Percentiles rank a stretch among this genome's conserved stretches.
These are phyloP conservation scores for Gasterosteus nipponicus DNA, from an alignment of 2,113 vertebrate genomes.

Conservation along the genomic window DNA sequence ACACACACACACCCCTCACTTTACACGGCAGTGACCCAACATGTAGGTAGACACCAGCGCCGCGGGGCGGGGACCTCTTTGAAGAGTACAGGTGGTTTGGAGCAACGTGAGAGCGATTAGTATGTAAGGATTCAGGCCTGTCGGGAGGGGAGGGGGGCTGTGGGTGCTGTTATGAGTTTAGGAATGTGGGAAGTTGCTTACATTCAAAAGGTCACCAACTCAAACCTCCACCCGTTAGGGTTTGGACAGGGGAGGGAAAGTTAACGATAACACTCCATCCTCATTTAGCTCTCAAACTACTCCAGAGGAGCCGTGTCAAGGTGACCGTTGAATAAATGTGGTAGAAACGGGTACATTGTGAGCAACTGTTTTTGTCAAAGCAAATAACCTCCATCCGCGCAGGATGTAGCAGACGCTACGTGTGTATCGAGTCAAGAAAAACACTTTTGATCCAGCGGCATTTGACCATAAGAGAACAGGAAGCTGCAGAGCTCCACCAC, in stretches of 20 bases:
- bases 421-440: conserved; percentile 47
- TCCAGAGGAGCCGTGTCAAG: neutral
- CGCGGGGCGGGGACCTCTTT: conserved; percentile 66
- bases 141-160: conserved; percentile 16
- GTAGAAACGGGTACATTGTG: neutral
- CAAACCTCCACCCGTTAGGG: conserved; percentile 2
- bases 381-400: conserved; percentile 47
- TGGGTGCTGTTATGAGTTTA: conserved; percentile 18
- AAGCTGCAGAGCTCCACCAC: conserved; percentile 52
- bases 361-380: neutral
- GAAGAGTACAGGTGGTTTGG: conserved; percentile 69
- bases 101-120: conserved; percentile 48
- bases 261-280: conserved; percentile 10
- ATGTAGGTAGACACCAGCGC: conserved; percentile 55
- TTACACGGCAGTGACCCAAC: conserved; percentile 58
- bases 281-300: neutral
- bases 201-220: conserved; percentile 7
- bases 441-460: conserved; percentile 8
- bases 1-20: conserved; percentile 62
- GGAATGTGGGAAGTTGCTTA: conserved; percentile 54
- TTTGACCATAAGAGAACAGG: conserved; percentile 57
- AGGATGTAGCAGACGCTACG: conserved; percentile 51
- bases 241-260: conserved; percentile 4
- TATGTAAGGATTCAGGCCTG: conserved; percentile 33
- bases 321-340: neutral